Evolutionary conservation across 2,113 vertebrate species (phyloP).

Genomic region (Nipponia nippon): DNA sequence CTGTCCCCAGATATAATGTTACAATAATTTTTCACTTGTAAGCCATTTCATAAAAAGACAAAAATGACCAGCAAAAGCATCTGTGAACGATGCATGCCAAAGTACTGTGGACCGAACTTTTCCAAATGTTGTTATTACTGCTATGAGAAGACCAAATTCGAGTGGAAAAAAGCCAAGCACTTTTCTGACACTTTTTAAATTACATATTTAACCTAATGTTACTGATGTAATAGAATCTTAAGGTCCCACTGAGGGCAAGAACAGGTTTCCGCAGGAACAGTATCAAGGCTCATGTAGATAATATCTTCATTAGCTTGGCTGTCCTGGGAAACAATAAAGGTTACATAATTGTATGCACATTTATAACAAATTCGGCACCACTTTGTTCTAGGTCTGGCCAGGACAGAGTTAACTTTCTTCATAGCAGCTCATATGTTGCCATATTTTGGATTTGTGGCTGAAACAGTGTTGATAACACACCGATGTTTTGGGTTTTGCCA

Average conservation of each 20-base stretch:
- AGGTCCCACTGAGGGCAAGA: not conserved
- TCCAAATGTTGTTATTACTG: not conserved
- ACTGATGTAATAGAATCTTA: not conserved
- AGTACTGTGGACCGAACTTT: not conserved
- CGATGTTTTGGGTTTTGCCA: not conserved
- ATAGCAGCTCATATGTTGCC: not conserved
- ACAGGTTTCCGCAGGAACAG: not conserved
- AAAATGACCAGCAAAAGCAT: not conserved
- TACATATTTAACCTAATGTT: not conserved
- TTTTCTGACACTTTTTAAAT: not conserved
- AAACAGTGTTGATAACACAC: not conserved
- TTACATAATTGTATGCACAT: not conserved
- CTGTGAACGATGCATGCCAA: not conserved
- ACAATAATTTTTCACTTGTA: not conserved
- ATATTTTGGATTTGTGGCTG: not conserved
- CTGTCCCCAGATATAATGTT: not conserved
- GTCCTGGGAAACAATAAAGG: not conserved
- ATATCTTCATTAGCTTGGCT: not conserved
- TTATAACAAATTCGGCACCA: not conserved
- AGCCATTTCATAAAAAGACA: not conserved
- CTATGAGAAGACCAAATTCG: not conserved
- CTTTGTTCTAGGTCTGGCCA: not conserved
- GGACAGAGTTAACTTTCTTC: not conserved
- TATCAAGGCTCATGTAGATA: not conserved
- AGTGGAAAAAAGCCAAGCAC: not conserved